Percentiles rank a stretch among this genome's conserved stretches.
phyloP scores from a whole-genome alignment of 2,797 vertebrate genomes.

The Manis javanica region DNA sequence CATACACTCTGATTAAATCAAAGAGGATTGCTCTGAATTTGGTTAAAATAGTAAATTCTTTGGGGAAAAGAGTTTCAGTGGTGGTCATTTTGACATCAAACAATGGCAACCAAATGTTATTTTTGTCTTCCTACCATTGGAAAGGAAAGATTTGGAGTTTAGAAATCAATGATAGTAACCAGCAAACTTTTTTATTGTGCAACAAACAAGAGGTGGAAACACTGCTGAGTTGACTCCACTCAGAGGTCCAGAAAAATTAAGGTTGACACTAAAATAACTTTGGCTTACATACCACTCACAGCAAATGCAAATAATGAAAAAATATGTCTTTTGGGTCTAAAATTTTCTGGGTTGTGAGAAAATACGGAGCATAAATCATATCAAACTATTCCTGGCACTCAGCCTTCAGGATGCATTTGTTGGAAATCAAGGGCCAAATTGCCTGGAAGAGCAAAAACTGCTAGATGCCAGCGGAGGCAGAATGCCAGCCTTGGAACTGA shows the following conservation, averaged over 20 bases:
- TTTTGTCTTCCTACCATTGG: neutral
- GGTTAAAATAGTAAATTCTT: slow-evolving; percentile 35
- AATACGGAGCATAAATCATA: slow-evolving; percentile 88
- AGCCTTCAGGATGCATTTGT: slow-evolving; percentile 89
- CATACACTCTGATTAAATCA: neutral
- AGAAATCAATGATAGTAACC: slow-evolving; percentile 22
- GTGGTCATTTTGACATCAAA: slow-evolving; percentile 12
- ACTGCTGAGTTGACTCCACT: slow-evolving; percentile 15
- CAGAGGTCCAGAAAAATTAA: slow-evolving; percentile 74
- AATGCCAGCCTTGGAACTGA: slow-evolving; percentile 86
- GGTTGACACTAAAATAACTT: slow-evolving; percentile 79
- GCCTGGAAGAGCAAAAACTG: slow-evolving; percentile 84
- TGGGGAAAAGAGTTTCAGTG: neutral
- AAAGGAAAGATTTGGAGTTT: slow-evolving; percentile 32
- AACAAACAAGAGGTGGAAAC: slow-evolving; percentile 74
- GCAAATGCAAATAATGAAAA: slow-evolving; percentile 82
- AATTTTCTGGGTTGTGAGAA: slow-evolving; percentile 87
- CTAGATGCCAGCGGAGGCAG: slow-evolving; percentile 85
- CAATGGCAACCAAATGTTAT: neutral
- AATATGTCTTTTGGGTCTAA: slow-evolving; percentile 80
- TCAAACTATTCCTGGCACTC: slow-evolving; percentile 85
- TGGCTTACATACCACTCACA: slow-evolving; percentile 74
- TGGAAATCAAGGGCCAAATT: slow-evolving; percentile 89
- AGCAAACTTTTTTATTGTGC: slow-evolving; percentile 59
- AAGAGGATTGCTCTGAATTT: slow-evolving; percentile 14